Evolutionary conservation across 2,113 vertebrate species (phyloP).

Genomic region (Harpagus bidentatus): DNA sequence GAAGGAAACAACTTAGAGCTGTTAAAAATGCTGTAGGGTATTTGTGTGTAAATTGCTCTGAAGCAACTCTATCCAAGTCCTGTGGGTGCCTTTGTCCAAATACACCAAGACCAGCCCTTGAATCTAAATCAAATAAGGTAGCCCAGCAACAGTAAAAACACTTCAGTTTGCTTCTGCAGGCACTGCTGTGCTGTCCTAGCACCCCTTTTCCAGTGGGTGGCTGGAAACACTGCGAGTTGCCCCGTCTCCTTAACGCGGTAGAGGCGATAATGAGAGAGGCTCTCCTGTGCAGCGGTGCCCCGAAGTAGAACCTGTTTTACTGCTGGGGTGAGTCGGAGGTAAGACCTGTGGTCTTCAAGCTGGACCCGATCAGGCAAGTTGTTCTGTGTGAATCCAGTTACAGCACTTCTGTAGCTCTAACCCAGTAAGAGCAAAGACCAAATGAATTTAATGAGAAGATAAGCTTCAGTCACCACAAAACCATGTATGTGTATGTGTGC

Average conservation of each 20-base stretch:
- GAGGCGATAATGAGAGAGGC: background rate
- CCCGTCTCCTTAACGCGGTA: fast-evolving
- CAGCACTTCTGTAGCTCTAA: background rate
- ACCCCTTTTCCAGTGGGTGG: fast-evolving
- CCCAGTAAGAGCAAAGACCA: background rate
- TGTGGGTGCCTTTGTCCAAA: background rate
- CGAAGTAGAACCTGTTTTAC: background rate
- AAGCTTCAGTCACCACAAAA: background rate
- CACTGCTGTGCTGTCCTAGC: background rate
- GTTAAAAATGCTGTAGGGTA: background rate
- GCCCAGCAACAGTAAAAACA: background rate
- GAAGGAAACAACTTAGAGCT: background rate
- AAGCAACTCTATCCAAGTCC: background rate
- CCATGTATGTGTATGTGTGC: fast-evolving
- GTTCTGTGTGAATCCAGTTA: background rate
- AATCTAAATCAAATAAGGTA: background rate
- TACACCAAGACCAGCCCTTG: background rate
- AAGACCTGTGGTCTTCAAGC: background rate
- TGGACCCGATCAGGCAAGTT: fast-evolving
- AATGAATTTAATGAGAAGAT: background rate
- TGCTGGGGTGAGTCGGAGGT: fast-evolving
- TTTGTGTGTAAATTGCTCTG: background rate
- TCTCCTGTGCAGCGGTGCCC: fast-evolving
- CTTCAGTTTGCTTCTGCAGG: background rate
- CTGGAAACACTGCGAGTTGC: background rate